Base-by-base conservation (phyloP, 2,113 vertebrate species). In the Saguinus midas region DNA sequence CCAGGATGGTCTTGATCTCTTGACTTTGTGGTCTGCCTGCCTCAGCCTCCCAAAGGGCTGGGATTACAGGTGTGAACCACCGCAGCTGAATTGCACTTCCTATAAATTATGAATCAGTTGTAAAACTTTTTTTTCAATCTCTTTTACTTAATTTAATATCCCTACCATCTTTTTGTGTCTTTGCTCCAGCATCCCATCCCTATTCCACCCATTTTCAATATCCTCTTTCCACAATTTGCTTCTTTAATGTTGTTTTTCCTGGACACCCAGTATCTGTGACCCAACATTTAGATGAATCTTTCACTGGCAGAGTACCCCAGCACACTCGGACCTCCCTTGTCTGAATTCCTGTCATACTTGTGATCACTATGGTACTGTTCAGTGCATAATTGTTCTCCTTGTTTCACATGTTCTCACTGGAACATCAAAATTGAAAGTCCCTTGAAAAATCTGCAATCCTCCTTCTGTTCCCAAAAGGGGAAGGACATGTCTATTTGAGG, bases 391-490 rank as follows among this genome's bases (percentile, higher is more conserved):
- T 95, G 68, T 32, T 95, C 78, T 96, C 70, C 55, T 89, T 95
- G 40, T 87, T 94, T 94, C 85, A 92, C 11, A 80, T 58, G 76
- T 73, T 92, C 58, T 88, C 35, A n/a, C 89, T 94, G 70, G 68
- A 76, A 32, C 68, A 40, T 73, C 58, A 90, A 40, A 40, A 61
- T 17, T 32, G 79, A 83, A 96, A 96, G 68, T 8, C 57, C n/a
- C 58, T 37, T 73, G 57, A 88, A 89, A 64, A 82, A 91, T 73
- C 29, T 87, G 11, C 21, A 61, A 3, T 50, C 27, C 37, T 91
- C 45, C 9, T 95, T 11, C 55, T 82, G 23, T 8, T 84, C 37
- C 25, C n/a, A 66, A 1, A 61, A 87, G 58, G 68, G 52, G 58
- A 50, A 48, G 27, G 82, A 79, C 93, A 72, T 6, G 35, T 82